A percentile compares a stretch with the other conserved stretches of the same genome.
phyloP scores from a whole-genome alignment of 2,888 invertebrate genomes.

The Lysandra coridon region DNA sequence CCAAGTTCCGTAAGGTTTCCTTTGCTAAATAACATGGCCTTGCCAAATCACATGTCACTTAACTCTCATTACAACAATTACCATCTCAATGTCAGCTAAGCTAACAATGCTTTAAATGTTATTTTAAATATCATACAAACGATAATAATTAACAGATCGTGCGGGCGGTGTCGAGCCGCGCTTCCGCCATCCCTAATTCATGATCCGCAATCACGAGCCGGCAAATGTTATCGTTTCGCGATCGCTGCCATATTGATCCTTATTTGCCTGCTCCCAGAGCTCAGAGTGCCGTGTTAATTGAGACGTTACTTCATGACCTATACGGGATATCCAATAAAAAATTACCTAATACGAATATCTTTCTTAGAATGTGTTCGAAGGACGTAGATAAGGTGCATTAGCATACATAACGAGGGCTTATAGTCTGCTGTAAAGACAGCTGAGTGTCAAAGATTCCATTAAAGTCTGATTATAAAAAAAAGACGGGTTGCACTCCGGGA shows the following conservation, averaged over 20 bases:
- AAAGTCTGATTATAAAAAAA: too few relatives aligned
- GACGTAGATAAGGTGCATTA: not conserved
- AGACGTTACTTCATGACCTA: slow-evolving; percentile 14
- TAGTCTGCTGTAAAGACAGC: too few relatives aligned
- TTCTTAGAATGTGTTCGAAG: not conserved
- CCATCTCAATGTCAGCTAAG: not conserved
- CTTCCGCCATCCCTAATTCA: slow-evolving; percentile 46
- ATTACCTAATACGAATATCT: not conserved
- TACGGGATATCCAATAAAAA: slow-evolving; percentile 5
- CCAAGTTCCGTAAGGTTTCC: not conserved
- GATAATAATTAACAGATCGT: slow-evolving; percentile 44
- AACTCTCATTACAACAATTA: slow-evolving; percentile 33
- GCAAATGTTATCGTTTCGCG: slow-evolving; percentile 39
- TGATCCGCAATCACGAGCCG: slow-evolving; percentile 46
- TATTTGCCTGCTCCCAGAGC: not conserved
- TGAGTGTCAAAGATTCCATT: too few relatives aligned
- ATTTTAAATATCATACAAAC: slow-evolving; percentile 23
- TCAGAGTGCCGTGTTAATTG: not conserved
- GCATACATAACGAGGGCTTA: not conserved
- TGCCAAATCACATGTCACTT: not conserved
- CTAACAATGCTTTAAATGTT: slow-evolving; percentile 7
- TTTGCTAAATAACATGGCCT: slow-evolving; percentile 11
- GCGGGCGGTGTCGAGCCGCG: slow-evolving; percentile 41
- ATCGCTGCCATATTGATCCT: slow-evolving; percentile 9
- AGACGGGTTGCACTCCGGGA: too few relatives aligned